Conservation (phyloP, 1,140 invertebrate species). For the Atta texana region DNA sequence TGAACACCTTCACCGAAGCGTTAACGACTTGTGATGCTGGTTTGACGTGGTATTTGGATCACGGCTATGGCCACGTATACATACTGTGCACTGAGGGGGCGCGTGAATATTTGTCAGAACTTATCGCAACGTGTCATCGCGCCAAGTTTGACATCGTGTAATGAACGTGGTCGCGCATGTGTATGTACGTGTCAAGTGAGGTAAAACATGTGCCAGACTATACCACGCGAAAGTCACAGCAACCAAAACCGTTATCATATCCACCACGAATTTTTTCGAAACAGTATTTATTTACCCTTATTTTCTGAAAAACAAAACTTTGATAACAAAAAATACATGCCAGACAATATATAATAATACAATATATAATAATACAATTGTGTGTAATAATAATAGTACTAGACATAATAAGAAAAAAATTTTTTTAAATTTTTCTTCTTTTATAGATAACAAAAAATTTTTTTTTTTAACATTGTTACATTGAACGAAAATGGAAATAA, state of each 20-base stretch:
- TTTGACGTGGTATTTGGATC: conserved; percentile 61
- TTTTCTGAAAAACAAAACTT: background rate
- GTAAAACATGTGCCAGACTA: conserved; percentile 55
- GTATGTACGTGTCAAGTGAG: conserved; percentile 47
- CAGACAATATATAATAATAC: background rate
- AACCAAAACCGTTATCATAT: conserved; percentile 46
- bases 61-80: conserved; percentile 38
- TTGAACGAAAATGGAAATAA: background rate
- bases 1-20: conserved; percentile 54
- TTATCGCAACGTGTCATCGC: conserved; percentile 76
- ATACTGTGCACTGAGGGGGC: conserved; percentile 38
- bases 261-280: conserved; percentile 24
- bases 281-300: conserved; percentile 13
- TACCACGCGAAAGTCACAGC: conserved; percentile 52
- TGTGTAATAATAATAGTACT: too few relatives aligned
- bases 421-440: background rate
- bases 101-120: conserved; percentile 76
- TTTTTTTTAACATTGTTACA: background rate
- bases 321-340: background rate
- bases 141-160: conserved; percentile 67
- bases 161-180: conserved; percentile 61
- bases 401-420: too few relatives aligned
- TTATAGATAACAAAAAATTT: background rate
- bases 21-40: conserved; percentile 63
- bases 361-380: too few relatives aligned